Evolutionary conservation across 2,888 invertebrate genomes (phyloP).

Genomic region (Xanthia togata): DNA sequence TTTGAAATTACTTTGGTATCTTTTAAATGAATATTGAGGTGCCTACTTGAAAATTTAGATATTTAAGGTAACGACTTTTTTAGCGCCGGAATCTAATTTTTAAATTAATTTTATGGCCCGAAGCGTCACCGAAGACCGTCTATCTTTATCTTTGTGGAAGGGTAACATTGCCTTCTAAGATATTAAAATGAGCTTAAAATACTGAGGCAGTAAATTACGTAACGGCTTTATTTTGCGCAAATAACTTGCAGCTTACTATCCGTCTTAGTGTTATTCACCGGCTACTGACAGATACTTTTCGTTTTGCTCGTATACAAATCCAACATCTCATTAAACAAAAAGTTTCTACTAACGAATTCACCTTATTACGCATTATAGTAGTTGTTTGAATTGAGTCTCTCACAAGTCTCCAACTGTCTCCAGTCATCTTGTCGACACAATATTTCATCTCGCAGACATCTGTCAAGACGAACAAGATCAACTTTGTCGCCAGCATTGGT

Average conservation of each 20-base stretch:
- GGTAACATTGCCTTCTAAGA: conserved; percentile 28
- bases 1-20: conserved; percentile 61
- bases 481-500: conserved; percentile 83
- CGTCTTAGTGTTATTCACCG: conserved; percentile 38
- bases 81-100: conserved; percentile 48
- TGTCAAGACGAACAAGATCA: conserved; percentile 84
- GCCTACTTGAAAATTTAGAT: conserved; percentile 51
- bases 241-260: conserved; percentile 47
- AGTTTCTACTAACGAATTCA: conserved; percentile 36
- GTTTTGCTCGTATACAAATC: conserved; percentile 56
- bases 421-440: conserved; percentile 74
- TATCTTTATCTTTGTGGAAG: conserved; percentile 37
- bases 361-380: conserved; percentile 54
- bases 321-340: conserved; percentile 51
- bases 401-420: conserved; percentile 66
- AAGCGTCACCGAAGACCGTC: conserved; percentile 30
- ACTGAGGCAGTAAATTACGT: conserved; percentile 21
- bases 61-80: conserved; percentile 37
- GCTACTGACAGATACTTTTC: conserved; percentile 46
- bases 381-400: conserved; percentile 70
- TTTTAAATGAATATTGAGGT: conserved; percentile 57
- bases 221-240: conserved; percentile 27
- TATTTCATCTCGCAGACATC: conserved; percentile 85
- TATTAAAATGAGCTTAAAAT: conserved; percentile 43
- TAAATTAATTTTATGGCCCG: conserved; percentile 51